Evolutionary conservation across 2,113 vertebrate species (phyloP).

Genomic region (Jaculus jaculus): DNA sequence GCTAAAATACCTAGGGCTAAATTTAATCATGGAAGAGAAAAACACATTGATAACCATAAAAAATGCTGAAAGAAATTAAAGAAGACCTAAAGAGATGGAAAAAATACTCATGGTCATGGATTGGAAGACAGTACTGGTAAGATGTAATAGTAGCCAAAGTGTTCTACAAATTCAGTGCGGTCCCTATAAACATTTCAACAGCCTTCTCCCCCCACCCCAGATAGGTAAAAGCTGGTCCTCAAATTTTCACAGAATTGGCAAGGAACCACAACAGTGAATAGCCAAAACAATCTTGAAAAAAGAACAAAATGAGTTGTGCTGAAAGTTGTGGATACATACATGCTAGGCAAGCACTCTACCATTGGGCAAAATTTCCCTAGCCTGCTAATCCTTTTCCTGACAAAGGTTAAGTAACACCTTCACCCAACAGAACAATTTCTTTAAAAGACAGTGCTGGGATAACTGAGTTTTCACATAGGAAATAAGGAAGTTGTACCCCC

Average conservation of each 20-base stretch:
- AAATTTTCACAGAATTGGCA: slow-evolving; percentile 17
- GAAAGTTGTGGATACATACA: background rate
- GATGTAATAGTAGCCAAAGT: slow-evolving; percentile 18
- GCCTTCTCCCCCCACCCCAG: background rate
- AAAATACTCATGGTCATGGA: background rate
- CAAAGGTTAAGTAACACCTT: background rate
- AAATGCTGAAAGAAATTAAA: background rate
- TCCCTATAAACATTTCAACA: slow-evolving; percentile 10
- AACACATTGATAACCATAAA: background rate
- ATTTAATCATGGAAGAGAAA: slow-evolving; percentile 1
- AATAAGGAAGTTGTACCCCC: background rate
- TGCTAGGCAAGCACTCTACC: background rate
- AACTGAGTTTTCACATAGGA: background rate
- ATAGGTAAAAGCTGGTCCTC: background rate
- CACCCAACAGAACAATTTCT: background rate
- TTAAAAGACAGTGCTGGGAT: background rate
- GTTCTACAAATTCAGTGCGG: background rate
- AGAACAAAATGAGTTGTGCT: background rate
- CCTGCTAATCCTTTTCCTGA: background rate
- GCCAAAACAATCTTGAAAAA: slow-evolving; percentile 24
- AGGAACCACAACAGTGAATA: background rate
- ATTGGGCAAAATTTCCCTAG: background rate
- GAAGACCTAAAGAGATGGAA: slow-evolving; percentile 32
- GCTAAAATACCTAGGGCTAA: slow-evolving; percentile 7
- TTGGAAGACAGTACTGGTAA: slow-evolving; percentile 19